Evolutionary conservation across 1,140 invertebrate genomes (phyloP).

Genomic region (Trichonephila clavipes): DNA sequence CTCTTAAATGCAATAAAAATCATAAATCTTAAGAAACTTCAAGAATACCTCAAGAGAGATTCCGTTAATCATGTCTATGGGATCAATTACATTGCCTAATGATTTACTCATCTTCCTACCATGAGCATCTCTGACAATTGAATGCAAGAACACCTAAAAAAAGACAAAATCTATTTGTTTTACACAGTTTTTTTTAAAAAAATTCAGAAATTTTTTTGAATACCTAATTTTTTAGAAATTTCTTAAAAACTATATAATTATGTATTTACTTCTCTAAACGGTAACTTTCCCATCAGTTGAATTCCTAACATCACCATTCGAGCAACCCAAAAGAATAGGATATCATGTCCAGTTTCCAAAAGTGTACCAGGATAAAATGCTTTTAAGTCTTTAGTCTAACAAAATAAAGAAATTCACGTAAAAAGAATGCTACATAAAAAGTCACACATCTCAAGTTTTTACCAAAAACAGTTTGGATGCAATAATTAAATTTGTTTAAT

Average conservation of each 20-base stretch:
- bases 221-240: background rate
- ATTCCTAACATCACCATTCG: constrained; percentile 99
- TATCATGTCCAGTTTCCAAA: constrained; percentile 99
- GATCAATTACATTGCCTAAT: constrained; percentile 99
- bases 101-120: constrained; percentile 99
- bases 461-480: too few species aligned
- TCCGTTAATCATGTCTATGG: constrained; percentile 97
- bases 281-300: constrained; percentile 93
- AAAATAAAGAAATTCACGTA: background rate
- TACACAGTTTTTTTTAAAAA: background rate
- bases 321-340: constrained; percentile 99
- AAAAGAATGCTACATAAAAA: background rate
- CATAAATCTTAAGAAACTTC: background rate
- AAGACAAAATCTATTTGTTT: background rate
- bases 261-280: constrained; percentile 88
- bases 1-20: too few species aligned
- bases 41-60: constrained; percentile 87
- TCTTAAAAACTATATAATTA: background rate
- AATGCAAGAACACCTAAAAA: constrained; percentile 86
- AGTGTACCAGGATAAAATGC: constrained; percentile 96
- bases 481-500: too few species aligned
- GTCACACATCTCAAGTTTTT: too few species aligned
- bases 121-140: constrained; percentile 98
- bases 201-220: background rate
- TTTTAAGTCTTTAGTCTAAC: constrained; percentile 78